These are phyloP conservation scores for Coelogynopora nodosa DNA, from an alignment of 2,888 invertebrate species.

Conservation along the genomic window DNA sequence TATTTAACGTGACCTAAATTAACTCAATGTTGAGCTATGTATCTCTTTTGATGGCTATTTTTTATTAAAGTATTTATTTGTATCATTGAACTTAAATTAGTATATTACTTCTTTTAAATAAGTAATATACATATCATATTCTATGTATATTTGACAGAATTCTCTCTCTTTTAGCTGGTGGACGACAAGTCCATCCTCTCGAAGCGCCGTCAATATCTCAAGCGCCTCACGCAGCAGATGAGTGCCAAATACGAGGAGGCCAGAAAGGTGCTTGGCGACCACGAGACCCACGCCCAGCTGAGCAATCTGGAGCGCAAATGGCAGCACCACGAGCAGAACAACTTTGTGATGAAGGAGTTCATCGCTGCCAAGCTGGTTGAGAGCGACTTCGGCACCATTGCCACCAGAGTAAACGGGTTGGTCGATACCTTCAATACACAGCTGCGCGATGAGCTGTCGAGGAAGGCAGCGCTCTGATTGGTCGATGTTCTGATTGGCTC, in stretches of 20 bases:
- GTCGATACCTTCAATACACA: slow-evolving; percentile 32
- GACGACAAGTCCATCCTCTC: slow-evolving; percentile 56
- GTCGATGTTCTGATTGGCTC: too few species aligned
- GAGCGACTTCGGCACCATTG: slow-evolving; percentile 63
- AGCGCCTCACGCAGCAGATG: slow-evolving; percentile 55
- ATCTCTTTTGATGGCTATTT: slow-evolving; percentile 40
- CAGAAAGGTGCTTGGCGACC: slow-evolving; percentile 69
- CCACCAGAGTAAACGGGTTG: neutral
- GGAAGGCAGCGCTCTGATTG: slow-evolving; percentile 18
- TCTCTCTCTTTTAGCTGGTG: slow-evolving; percentile 53
- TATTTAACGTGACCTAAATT: too few species aligned
- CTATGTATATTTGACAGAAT: too few species aligned
- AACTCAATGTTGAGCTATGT: too few species aligned
- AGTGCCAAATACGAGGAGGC: slow-evolving; percentile 58
- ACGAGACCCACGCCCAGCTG: slow-evolving; percentile 69
- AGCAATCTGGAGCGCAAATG: slow-evolving; percentile 70
- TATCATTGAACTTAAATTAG: neutral
- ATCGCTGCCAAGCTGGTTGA: slow-evolving; percentile 68
- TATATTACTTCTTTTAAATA: too few species aligned
- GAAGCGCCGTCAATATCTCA: slow-evolving; percentile 56
- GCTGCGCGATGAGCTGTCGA: neutral
- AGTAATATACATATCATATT: too few species aligned
- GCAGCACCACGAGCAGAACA: slow-evolving; percentile 69
- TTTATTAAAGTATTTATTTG: neutral
- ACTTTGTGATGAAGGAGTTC: slow-evolving; percentile 69